These are phyloP conservation scores for Lycopodina hypogea DNA, from an alignment of 37 sponge, comb jelly and placozoan species.

Conservation along the genomic window DNA sequence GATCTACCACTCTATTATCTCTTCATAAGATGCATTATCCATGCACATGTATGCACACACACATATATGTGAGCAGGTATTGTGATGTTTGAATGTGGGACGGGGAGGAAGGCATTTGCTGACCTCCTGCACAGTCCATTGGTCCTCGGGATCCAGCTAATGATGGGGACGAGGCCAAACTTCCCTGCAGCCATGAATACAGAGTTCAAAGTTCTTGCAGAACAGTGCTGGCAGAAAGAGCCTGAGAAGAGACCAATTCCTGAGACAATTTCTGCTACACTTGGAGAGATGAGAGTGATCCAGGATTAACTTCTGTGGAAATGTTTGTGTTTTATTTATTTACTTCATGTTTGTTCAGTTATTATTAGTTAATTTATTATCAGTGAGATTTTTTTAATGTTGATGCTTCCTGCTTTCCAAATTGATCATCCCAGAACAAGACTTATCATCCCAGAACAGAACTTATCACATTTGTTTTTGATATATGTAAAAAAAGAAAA, in stretches of 20 bases:
- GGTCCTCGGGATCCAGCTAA: constrained; percentile 26
- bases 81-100: constrained; percentile 52
- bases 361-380: no score
- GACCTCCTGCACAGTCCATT: constrained; percentile 6
- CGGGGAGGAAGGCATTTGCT: constrained; percentile 24
- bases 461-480: no score
- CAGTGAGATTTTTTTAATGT: no score
- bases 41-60: no score
- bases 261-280: background rate
- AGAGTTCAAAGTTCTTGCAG: constrained; percentile 9
- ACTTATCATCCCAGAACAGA: no score
- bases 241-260: constrained; percentile 39
- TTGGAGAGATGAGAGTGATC: background rate
- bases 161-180: constrained; percentile 52
- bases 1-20: no score
- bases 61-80: constrained; percentile 62
- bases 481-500: no score
- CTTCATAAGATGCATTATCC: no score
- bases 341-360: no score
- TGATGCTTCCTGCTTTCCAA: no score
- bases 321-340: no score
- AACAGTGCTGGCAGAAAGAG: constrained; percentile 50
- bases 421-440: no score
- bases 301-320: background rate
- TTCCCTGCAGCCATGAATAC: constrained; percentile 12